Conservation (phyloP, 2,888 invertebrate genomes). For the Sipha maydis region DNA sequence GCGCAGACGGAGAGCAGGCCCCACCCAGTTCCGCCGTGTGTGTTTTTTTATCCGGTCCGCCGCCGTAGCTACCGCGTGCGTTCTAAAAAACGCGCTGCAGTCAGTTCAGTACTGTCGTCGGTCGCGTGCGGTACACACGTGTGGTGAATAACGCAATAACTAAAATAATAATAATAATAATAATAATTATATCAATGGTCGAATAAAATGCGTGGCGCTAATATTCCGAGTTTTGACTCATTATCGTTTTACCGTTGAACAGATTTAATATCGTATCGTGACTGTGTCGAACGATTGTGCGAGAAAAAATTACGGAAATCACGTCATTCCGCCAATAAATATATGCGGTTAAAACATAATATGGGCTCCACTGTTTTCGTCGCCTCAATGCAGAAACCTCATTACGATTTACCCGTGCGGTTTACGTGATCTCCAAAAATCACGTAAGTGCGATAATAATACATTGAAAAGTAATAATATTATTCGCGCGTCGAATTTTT, state of each 20-base stretch:
- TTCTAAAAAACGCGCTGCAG: slow-evolving; percentile 24
- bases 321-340: not conserved
- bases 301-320: not conserved
- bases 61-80: slow-evolving; percentile 19
- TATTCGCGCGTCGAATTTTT: not conserved
- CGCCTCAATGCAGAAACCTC: not conserved
- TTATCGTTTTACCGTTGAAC: not conserved
- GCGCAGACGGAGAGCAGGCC: not conserved
- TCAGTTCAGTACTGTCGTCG: slow-evolving; percentile 32
- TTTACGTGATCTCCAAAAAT: slow-evolving; percentile 6
- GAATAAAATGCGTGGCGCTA: not conserved
- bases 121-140: slow-evolving; percentile 29
- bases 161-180: not conserved
- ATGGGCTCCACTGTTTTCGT: slow-evolving; percentile 1
- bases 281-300: not conserved
- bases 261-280: not conserved
- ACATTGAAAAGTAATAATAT: not conserved
- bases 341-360: not conserved
- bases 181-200: not conserved
- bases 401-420: slow-evolving; percentile 11
- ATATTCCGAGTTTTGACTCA: not conserved
- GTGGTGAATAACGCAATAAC: not conserved
- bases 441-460: slow-evolving; percentile 15
- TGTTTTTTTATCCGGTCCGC: slow-evolving; percentile 20
- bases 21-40: not conserved